Evolutionary conservation across 2,888 invertebrate genomes (phyloP).

Genomic region (Trichogramma dendrolimi): DNA sequence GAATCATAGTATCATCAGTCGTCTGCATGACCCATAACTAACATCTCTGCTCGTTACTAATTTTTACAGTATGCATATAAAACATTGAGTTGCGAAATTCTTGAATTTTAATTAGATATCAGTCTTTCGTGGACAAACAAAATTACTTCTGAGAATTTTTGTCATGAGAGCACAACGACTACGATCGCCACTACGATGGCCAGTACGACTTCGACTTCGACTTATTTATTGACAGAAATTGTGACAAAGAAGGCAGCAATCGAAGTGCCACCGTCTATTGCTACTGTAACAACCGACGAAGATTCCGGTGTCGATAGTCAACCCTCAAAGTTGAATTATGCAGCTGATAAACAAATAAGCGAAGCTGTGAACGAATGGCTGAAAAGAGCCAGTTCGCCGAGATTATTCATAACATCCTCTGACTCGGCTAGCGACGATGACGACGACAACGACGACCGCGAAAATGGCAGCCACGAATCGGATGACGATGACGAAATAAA

Average conservation of each 20-base stretch:
- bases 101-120: conserved; percentile 22
- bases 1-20: conserved; percentile 2
- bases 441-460: conserved; percentile 27
- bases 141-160: conserved; percentile 18
- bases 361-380: conserved; percentile 62
- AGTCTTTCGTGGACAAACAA: conserved; percentile 12
- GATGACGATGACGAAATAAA: conserved; percentile 34
- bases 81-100: conserved; percentile 23
- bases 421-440: conserved; percentile 34
- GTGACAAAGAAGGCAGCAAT: background rate
- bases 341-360: conserved; percentile 53
- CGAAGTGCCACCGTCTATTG: background rate
- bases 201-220: conserved; percentile 8
- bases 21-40: conserved; percentile 17
- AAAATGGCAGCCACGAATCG: conserved; percentile 28
- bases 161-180: conserved; percentile 12
- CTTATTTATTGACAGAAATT: background rate
- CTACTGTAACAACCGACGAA: conserved; percentile 31
- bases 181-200: conserved; percentile 10
- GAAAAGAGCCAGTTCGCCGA: conserved; percentile 47
- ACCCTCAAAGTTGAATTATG: conserved; percentile 23
- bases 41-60: conserved; percentile 20
- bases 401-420: conserved; percentile 42
- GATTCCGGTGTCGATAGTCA: conserved; percentile 46
- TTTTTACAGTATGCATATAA: conserved; percentile 27